Conservation (phyloP, 2,113 vertebrate species). For the Agapornis roseicollis region DNA sequence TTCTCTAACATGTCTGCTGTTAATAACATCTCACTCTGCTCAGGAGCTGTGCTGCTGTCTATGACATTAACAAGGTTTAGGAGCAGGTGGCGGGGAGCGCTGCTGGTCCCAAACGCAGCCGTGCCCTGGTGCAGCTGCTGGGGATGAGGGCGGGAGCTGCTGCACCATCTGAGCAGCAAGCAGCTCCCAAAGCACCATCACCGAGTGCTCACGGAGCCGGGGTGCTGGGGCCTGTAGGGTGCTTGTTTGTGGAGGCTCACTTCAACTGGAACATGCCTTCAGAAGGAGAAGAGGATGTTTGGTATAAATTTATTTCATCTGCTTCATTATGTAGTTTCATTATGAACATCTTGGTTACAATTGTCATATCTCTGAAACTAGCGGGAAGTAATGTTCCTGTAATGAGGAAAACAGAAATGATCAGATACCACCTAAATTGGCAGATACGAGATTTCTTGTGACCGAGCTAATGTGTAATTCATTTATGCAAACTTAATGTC, state of each 20-base stretch:
- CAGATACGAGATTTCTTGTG: conserved; percentile 74
- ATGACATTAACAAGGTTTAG: background rate
- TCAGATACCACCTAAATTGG: conserved; percentile 79
- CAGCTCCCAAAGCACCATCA: background rate
- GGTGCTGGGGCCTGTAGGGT: background rate
- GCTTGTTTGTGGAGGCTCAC: background rate
- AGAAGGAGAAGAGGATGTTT: background rate
- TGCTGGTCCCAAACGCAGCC: background rate
- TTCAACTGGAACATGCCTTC: background rate
- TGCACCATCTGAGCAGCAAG: background rate
- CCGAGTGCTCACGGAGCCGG: rapidly evolving
- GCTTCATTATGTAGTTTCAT: conserved; percentile 76
- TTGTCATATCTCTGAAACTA: conserved; percentile 71
- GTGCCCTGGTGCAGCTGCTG: background rate
- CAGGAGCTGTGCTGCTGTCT: background rate
- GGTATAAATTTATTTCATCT: conserved; percentile 69
- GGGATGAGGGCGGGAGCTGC: background rate
- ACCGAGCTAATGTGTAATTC: conserved; percentile 82
- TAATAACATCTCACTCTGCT: background rate
- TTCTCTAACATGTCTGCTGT: background rate
- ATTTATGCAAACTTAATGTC: conserved; percentile 84
- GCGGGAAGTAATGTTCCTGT: conserved; percentile 75
- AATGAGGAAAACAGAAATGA: conserved; percentile 80
- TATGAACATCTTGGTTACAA: conserved; percentile 77
- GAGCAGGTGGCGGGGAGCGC: background rate